phyloP scores from a whole-genome alignment of 37 sponge, comb jelly and placozoan genomes.

The Lycopodina hypogea region DNA sequence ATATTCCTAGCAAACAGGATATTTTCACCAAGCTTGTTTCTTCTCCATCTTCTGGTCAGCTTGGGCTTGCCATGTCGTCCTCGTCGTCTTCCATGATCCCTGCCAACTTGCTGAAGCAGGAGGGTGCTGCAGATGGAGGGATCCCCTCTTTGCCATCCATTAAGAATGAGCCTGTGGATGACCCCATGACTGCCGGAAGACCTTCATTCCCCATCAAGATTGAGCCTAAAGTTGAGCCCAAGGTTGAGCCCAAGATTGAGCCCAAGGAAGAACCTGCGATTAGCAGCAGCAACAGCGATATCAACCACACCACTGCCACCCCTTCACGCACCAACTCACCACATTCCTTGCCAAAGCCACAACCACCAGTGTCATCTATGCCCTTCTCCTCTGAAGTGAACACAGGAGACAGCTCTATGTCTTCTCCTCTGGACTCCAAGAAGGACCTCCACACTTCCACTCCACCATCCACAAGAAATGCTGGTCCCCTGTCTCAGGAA shows the following conservation, averaged over 20 bases:
- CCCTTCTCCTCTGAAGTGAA: neutral
- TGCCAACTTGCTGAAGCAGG: no score
- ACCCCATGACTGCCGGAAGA: neutral
- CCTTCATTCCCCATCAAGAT: no score
- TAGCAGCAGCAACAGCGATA: no score
- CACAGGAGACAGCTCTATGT: neutral
- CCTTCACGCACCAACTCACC: no score
- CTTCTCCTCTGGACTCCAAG: neutral
- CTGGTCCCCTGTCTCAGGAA: slow-evolving; percentile 1
- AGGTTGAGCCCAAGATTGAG: no score
- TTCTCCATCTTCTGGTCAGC: slow-evolving; percentile 7
- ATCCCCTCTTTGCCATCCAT: slow-evolving; percentile 15
- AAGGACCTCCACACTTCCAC: neutral
- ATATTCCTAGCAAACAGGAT: neutral
- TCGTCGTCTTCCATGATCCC: neutral
- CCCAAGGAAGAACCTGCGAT: no score
- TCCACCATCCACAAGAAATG: neutral
- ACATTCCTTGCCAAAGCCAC: no score
- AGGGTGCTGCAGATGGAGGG: neutral
- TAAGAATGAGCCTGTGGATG: slow-evolving; percentile 9
- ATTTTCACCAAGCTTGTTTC: neutral
- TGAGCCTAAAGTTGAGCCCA: no score
- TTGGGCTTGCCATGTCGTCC: neutral
- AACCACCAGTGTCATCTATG: no score
- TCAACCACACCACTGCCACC: no score